Evolutionary conservation across 2,888 invertebrate genomes (phyloP), one percentile per base, ranked within the genome.

Genomic region (Ormyrus labotus): DNA sequence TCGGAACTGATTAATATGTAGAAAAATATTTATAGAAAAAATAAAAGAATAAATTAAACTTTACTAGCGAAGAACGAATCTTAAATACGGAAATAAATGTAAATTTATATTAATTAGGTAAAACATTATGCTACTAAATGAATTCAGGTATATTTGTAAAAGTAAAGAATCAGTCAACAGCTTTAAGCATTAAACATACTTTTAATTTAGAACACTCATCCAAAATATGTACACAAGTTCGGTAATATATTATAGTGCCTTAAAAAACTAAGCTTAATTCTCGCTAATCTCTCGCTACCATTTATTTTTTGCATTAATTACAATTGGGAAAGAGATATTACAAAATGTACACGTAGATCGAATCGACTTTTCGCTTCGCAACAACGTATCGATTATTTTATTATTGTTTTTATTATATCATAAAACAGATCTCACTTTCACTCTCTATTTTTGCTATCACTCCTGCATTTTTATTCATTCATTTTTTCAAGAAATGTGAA

Each of bases 141-240:
- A 34, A 34, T 34, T 34, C 34, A 34, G 34, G 34, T 34, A 34
- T 34, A 34, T 34, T 34, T 34, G 34, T 34, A 34, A 34, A 34
- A 34, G 34, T 34, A 34, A 34, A 34, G 4, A 34, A 34, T 34
- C 34, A 58, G 50, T 76, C 61, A 81, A 82, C 75, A 77, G 74
- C 70, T 73, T 79, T 86, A 87, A 89, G 89, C 89, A 87, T 88
- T 89, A 85, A 87, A 87, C 84, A 86, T 89, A 86, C 83, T 89
- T 90, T 90, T 90, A 90, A 90, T 90, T 90, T 89, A 89, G 87
- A 89, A 88, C 88, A 90, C 89, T 89, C 89, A 87, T 89, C 89
- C 86, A 87, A 89, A 88, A 87, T 90, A 90, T 90, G 84, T 90
- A 90, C 89, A 89, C 81, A 84, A 86, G 84, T 85, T 88, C 83